phyloP scores from a whole-genome alignment of 2,888 invertebrate species.

The Helleia helle region DNA sequence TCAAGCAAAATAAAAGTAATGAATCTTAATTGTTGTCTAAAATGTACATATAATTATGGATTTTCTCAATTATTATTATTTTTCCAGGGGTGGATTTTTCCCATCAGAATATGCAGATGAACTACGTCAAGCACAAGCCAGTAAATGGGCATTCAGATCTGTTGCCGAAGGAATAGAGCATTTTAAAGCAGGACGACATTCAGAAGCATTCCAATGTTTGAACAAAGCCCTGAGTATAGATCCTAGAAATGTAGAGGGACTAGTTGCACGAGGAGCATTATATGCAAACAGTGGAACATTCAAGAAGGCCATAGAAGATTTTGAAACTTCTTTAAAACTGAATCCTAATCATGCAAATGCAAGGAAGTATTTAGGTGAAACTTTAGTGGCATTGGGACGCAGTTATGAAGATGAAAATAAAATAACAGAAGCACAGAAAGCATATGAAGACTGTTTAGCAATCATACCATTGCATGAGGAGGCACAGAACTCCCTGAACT shows the following conservation, averaged over 20 bases:
- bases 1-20: no score
- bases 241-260: constrained; percentile 91
- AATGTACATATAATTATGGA: no score
- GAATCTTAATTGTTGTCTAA: no score
- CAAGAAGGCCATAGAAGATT: constrained; percentile 94
- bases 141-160: constrained; percentile 93
- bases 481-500: constrained; percentile 87
- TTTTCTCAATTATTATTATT: constrained; percentile 5
- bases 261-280: constrained; percentile 92
- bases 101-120: constrained; percentile 87
- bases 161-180: constrained; percentile 97
- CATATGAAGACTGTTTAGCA: constrained; percentile 87
- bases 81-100: constrained; percentile 80
- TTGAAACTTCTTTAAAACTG: constrained; percentile 90
- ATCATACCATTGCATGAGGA: constrained; percentile 91
- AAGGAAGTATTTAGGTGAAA: constrained; percentile 94
- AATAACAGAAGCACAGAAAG: constrained; percentile 87
- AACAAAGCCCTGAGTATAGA: constrained; percentile 95
- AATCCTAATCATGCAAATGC: constrained; percentile 95
- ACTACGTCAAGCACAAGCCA: constrained; percentile 91
- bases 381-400: constrained; percentile 89
- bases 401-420: constrained; percentile 92
- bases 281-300: constrained; percentile 96
- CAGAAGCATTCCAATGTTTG: constrained; percentile 95
- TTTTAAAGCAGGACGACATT: constrained; percentile 93